Evolutionary conservation across 2,888 invertebrate genomes (phyloP), one percentile per base, ranked within the genome.

Genomic region (Leptopilina drosophilae): DNA sequence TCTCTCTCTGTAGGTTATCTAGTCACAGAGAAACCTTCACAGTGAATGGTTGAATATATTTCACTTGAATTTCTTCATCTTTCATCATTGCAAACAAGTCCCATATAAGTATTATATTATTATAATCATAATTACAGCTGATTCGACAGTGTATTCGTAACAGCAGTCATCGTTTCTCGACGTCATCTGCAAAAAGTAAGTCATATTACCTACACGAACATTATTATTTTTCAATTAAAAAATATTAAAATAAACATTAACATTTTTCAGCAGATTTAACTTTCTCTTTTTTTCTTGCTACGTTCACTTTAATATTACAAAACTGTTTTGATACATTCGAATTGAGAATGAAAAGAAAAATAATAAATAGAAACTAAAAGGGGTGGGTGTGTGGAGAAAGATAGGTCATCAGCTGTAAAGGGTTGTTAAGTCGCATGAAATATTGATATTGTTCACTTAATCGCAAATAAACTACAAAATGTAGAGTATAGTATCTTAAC

Each of bases 151-250:
- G 84, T 77, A 78, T 84, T 77, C 84, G 85, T 73, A 86, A 85
- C 73, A 84, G 80, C 78, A 85, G 83, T 84, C 82, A 83, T 85
- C 84, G 85, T 77, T 79, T 85, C 64, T 76, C 49, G 11, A 9
- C 80, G 53, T 84, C 64, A 64, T 78, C 77, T 64, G 67, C 78
- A 75, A 89, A 83, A 89, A 88, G 90, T 90, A 87, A 88, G 81
- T 76, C 42, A 66, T 67, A 33, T 33, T 33, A 20, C 20, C 20
- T 20, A 20, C 33, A 33, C 5, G 33, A 8, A 33, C 11, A 5
- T 12, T 1, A 5, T 9, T 14, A 20, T 73, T 15, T 20, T 26
- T 66, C 26, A n/a, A 64, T 56, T 53, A 8, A 33, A 15, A 8
- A 33, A 49, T 33, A 9, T 15, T 12, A 64, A 42, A 53, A 20